Conservation (phyloP, 2,797 vertebrate genomes). For the Xenopus petersii region DNA sequence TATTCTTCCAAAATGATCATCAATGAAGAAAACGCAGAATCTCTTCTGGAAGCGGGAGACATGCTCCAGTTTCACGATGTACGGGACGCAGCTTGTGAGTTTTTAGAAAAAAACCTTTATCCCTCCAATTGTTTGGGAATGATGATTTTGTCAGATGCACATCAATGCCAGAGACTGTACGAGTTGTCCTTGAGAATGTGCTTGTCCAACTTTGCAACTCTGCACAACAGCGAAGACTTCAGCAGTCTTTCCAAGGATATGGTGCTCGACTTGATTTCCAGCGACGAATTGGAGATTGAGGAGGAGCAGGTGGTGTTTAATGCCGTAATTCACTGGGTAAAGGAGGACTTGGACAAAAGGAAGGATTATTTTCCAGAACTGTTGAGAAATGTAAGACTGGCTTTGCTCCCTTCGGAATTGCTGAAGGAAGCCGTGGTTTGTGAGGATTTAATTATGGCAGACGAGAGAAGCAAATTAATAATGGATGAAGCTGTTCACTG, state of each 20-base stretch:
- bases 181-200: conserved; percentile 92
- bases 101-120: conserved; percentile 87
- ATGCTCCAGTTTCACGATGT: conserved; percentile 95
- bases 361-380: conserved; percentile 80
- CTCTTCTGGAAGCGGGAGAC: conserved; percentile 86
- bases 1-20: conserved; percentile 90
- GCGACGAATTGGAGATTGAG: conserved; percentile 89
- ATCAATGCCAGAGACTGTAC: conserved; percentile 87
- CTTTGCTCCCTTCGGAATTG: conserved; percentile 83
- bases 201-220: conserved; percentile 83
- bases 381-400: conserved; percentile 79
- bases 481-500: conserved; percentile 87
- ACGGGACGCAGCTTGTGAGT: conserved; percentile 85
- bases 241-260: conserved; percentile 84
- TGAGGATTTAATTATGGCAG: conserved; percentile 81
- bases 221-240: conserved; percentile 87
- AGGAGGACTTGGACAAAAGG: conserved; percentile 74
- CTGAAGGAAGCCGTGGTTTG: conserved; percentile 80
- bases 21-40: conserved; percentile 91
- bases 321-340: conserved; percentile 86
- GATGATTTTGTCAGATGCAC: conserved; percentile 90
- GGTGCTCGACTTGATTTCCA: conserved; percentile 85
- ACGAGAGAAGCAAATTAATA: conserved; percentile 78
- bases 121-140: conserved; percentile 90
- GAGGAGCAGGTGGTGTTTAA: conserved; percentile 89